Percentiles rank a stretch among this genome's conserved stretches.
phyloP scores from a whole-genome alignment of 2,797 vertebrate genomes.

The Peromyscus eremicus region DNA sequence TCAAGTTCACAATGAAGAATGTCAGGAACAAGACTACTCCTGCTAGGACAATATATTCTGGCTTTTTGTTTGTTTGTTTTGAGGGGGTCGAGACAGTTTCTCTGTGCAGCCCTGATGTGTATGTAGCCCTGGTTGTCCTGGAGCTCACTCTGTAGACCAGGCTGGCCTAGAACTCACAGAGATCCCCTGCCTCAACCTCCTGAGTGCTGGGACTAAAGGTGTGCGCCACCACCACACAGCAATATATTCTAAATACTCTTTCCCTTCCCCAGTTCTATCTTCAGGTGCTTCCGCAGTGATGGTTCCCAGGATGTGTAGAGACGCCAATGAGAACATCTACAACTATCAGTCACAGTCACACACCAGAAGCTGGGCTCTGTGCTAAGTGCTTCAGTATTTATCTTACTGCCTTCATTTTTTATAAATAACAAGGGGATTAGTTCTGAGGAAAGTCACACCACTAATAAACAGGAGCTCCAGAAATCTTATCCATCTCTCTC shows the following conservation, averaged over 20 bases:
- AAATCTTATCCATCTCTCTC: constrained; percentile 14
- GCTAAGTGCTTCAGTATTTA: background rate
- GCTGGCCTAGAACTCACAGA: background rate
- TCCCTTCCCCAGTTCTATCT: background rate
- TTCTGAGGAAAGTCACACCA: background rate
- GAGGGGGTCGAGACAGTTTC: background rate
- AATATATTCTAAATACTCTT: background rate
- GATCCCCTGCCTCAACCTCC: background rate
- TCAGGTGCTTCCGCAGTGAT: background rate
- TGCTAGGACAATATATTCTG: background rate
- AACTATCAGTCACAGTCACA: background rate
- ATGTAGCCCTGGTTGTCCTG: background rate
- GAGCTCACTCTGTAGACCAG: background rate
- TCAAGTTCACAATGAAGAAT: background rate
- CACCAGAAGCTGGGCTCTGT: background rate
- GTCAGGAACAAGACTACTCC: background rate
- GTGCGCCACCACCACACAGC: fast-evolving
- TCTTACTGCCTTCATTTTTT: background rate
- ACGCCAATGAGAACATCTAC: background rate
- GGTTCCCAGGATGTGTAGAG: background rate
- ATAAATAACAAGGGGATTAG: background rate
- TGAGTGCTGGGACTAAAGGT: background rate
- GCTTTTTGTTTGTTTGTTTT: background rate
- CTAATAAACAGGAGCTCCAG: background rate
- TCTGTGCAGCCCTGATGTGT: background rate